Evolutionary conservation across 1,140 invertebrate species (phyloP).

Genomic region (Orchestia grillus): DNA sequence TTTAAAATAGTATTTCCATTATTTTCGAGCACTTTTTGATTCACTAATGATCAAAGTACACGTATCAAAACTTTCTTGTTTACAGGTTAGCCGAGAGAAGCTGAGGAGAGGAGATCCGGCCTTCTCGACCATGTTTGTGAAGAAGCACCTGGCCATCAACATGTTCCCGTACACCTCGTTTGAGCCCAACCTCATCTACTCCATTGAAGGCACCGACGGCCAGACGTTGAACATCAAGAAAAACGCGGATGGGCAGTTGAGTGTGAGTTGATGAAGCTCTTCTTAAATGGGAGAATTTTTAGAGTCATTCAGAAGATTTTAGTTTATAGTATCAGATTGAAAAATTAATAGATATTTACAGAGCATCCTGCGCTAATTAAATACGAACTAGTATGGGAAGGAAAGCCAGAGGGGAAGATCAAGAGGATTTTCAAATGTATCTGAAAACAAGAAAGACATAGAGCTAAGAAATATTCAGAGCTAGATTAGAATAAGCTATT

Average conservation of each 20-base stretch:
- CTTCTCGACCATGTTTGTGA: conserved; percentile 71
- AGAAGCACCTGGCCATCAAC: conserved; percentile 72
- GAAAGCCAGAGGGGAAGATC: too few relatives aligned
- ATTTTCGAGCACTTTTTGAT: too few relatives aligned
- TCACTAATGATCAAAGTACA: background rate
- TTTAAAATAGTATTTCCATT: too few relatives aligned
- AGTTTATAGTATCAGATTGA: too few relatives aligned
- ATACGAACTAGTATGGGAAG: background rate
- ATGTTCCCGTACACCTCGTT: conserved; percentile 72
- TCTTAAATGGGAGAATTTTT: too few relatives aligned
- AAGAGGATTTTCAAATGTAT: too few relatives aligned
- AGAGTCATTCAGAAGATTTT: too few relatives aligned
- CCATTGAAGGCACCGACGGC: conserved; percentile 69
- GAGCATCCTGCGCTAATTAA: background rate
- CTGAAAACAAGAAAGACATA: too few relatives aligned
- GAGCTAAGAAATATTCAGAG: too few relatives aligned
- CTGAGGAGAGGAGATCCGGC: background rate
- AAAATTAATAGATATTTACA: too few relatives aligned
- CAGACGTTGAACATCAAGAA: conserved; percentile 68
- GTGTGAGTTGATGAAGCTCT: conserved; percentile 48
- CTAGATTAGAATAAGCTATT: too few relatives aligned
- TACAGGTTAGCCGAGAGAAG: conserved; percentile 16
- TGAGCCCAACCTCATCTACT: conserved; percentile 71
- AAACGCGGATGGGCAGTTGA: conserved; percentile 49
- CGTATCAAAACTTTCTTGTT: background rate